These are phyloP conservation scores for Peromyscus eremicus DNA, from an alignment of 2,797 vertebrate genomes.

Conservation along the genomic window DNA sequence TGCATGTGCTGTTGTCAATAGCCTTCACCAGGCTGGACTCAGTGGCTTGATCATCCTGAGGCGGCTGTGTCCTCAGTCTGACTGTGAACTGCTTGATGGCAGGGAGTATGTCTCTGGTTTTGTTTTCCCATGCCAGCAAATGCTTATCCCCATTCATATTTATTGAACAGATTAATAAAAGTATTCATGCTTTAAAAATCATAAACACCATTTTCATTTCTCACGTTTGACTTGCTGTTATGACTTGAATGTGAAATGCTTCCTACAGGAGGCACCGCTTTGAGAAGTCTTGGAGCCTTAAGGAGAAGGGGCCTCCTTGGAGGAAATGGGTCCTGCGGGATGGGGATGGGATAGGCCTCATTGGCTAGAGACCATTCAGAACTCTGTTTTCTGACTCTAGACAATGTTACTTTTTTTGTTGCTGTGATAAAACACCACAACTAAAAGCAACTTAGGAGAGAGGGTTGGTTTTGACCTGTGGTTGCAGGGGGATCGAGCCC, in stretches of 20 bases:
- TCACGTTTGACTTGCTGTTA: background rate
- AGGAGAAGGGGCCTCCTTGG: background rate
- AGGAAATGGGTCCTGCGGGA: background rate
- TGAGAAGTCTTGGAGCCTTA: background rate
- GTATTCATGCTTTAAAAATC: background rate
- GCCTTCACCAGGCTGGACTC: slow-evolving; percentile 96
- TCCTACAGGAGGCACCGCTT: background rate
- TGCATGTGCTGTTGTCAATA: slow-evolving; percentile 96
- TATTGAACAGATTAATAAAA: slow-evolving; percentile 41
- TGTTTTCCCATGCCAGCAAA: background rate
- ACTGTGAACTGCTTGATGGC: background rate
- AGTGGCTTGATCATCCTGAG: slow-evolving; percentile 95
- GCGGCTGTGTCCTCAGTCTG: slow-evolving; percentile 80
- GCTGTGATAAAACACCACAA: background rate
- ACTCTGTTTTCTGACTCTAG: background rate
- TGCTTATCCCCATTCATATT: background rate
- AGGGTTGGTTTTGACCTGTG: background rate
- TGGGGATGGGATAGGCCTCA: background rate
- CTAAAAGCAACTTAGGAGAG: background rate
- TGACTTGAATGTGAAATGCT: background rate
- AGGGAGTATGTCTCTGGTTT: slow-evolving; percentile 8
- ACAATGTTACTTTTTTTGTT: background rate
- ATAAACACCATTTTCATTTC: background rate
- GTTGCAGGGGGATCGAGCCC: background rate
- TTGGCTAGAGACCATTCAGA: background rate